phyloP scores from a whole-genome alignment of 2,888 invertebrate genomes.

The Fragum fragum region DNA sequence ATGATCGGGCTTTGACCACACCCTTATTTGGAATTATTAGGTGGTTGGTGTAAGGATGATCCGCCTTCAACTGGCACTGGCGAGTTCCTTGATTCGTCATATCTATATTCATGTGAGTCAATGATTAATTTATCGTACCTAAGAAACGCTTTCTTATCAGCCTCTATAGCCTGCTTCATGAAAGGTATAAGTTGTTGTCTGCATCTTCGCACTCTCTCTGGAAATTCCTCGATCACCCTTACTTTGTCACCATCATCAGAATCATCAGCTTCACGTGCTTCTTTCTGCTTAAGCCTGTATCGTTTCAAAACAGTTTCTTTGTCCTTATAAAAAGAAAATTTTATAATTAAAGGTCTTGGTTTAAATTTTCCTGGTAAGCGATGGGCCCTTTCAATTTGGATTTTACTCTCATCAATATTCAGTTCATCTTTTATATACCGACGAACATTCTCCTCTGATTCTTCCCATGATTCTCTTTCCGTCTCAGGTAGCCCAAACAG shows the following conservation, averaged over 20 bases:
- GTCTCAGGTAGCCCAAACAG: too few relatives aligned
- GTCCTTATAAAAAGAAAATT: not conserved
- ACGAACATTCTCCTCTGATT: too few relatives aligned
- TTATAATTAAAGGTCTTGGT: not conserved
- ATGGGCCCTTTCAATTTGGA: not conserved
- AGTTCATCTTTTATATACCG: too few relatives aligned
- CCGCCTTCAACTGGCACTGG: not conserved
- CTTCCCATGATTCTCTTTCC: too few relatives aligned
- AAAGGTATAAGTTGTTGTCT: not conserved
- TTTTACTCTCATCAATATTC: too few relatives aligned
- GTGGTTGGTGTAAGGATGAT: not conserved
- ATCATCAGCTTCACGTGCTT: not conserved
- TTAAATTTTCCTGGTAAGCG: not conserved
- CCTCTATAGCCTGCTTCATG: not conserved
- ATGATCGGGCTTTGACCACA: too few relatives aligned
- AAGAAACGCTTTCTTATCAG: not conserved
- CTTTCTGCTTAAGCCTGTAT: not conserved
- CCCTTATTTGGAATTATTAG: not conserved
- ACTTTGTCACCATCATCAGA: not conserved
- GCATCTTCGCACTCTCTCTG: not conserved
- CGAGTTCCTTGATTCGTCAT: not conserved
- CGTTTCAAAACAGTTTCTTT: not conserved
- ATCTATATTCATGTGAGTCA: not conserved
- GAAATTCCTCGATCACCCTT: not conserved
- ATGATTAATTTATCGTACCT: not conserved